Evolutionary conservation across 2,797 vertebrate genomes (phyloP).

Genomic region (Leptatherina wallacei): DNA sequence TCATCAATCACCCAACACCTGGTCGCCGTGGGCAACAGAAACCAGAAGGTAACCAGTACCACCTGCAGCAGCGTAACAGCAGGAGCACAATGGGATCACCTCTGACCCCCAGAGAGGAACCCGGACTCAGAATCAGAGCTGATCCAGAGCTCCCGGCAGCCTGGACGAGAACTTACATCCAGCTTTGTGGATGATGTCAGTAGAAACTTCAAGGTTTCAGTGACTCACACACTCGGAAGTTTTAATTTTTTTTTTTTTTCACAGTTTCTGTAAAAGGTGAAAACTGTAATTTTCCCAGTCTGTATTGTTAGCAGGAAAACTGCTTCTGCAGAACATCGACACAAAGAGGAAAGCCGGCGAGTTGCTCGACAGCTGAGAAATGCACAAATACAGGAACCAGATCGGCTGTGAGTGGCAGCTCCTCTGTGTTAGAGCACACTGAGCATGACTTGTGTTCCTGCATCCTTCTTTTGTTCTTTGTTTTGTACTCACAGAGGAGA

Average conservation of each 20-base stretch:
- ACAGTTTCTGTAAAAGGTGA: neutral
- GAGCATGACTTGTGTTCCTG: neutral
- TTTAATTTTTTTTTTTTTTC: neutral
- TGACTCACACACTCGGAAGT: neutral
- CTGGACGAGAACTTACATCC: neutral
- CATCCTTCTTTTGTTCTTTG: constrained; percentile 3
- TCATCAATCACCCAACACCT: constrained; percentile 79
- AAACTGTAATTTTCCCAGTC: neutral
- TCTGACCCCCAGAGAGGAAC: constrained; percentile 38
- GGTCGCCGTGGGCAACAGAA: constrained; percentile 49
- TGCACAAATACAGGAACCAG: neutral
- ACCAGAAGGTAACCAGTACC: constrained; percentile 57
- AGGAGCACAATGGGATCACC: constrained; percentile 17
- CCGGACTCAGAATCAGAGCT: neutral
- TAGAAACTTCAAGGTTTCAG: neutral
- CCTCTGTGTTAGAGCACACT: neutral
- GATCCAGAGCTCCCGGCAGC: neutral
- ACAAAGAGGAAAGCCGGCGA: neutral
- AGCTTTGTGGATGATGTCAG: neutral
- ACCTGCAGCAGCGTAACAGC: constrained; percentile 37
- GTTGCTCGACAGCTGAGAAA: neutral
- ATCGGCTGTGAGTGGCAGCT: neutral
- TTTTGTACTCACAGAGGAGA: neutral
- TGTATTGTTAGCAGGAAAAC: neutral
- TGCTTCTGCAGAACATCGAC: neutral